Percentiles rank a stretch among this genome's conserved stretches.
phyloP scores from a whole-genome alignment of 2,888 invertebrate species.

The Synergus umbraculus region DNA sequence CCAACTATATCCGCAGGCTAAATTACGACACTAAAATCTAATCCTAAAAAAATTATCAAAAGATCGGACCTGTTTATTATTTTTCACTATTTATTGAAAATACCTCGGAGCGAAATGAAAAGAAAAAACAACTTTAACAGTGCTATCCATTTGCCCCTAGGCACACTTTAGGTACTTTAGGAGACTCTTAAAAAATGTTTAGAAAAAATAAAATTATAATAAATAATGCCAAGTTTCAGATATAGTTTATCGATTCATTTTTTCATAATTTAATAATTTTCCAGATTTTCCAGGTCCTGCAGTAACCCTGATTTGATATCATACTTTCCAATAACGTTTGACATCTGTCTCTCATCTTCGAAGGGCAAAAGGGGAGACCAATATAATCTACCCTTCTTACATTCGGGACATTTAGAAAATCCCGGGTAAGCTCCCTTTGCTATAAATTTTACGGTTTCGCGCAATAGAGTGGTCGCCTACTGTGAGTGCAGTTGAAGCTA shows the following conservation, averaged over 20 bases:
- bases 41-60: neutral
- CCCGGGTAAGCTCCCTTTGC: slow-evolving; percentile 2
- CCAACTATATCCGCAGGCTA: neutral
- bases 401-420: slow-evolving; percentile 14
- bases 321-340: slow-evolving; percentile 21
- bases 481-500: neutral
- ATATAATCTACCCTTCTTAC: slow-evolving; percentile 13
- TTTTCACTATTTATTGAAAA: neutral
- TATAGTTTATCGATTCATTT: too few species aligned
- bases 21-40: neutral
- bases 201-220: too few species aligned
- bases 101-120: too few species aligned
- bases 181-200: too few species aligned
- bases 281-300: neutral
- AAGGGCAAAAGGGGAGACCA: neutral
- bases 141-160: too few species aligned
- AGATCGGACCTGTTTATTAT: neutral
- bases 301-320: neutral
- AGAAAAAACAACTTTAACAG: too few species aligned
- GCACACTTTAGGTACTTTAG: too few species aligned
- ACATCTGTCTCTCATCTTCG: slow-evolving; percentile 33
- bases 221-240: too few species aligned
- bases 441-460: slow-evolving; percentile 12
- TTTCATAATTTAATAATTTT: neutral
- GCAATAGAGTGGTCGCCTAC: neutral